Evolutionary conservation across 2,113 vertebrate species (phyloP), one percentile per base, ranked within the genome.

Genomic region (Epinephelus moara): DNA sequence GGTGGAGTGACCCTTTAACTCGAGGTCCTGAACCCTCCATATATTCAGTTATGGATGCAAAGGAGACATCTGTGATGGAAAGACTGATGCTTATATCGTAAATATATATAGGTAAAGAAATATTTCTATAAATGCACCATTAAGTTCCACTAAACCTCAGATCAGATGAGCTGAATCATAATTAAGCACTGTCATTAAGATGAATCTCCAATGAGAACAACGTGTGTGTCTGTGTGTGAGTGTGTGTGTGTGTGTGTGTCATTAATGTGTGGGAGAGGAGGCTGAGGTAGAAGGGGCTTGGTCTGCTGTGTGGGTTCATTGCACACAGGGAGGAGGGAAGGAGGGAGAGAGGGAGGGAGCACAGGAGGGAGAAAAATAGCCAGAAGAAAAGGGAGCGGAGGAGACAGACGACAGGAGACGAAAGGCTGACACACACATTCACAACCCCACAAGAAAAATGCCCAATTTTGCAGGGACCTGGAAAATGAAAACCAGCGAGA

Each of bases 401-500:
- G 75, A 90, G 84, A 85, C 85, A 40, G 86, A 92, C 67, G 60
- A 62, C 76, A 75, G 85, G 63, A 89, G 68, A 27, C 25, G 40
- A 49, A 71, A 66, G 59, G 68, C 84, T 50, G 59, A 75, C 27
- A 60, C 70, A 30, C 30, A 68, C 77, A 55, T 56, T 57, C 74
- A 80, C 82, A 60, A 83, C 57, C 17, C 4, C 66, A 71, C 75
- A 4, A 84, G 72, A 84, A 88, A 76, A 88, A 99, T 99, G 98
- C 94, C 97, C 67, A 96, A 97, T 95, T 98, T 98, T 82, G 93
- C 96, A 66, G 97, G 97, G 53, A 96, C 88, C 90, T 98, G 97
- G 97, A 98, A 97, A 93, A 98, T 98, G 97, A 94, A 85, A 81
- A 96, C 95, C 96, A 98, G 97, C 77, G 96, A 97, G 93, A 96